These are phyloP conservation scores for Proisotoma minuta DNA, from an alignment of 2,888 invertebrate species.

Conservation along the genomic window DNA sequence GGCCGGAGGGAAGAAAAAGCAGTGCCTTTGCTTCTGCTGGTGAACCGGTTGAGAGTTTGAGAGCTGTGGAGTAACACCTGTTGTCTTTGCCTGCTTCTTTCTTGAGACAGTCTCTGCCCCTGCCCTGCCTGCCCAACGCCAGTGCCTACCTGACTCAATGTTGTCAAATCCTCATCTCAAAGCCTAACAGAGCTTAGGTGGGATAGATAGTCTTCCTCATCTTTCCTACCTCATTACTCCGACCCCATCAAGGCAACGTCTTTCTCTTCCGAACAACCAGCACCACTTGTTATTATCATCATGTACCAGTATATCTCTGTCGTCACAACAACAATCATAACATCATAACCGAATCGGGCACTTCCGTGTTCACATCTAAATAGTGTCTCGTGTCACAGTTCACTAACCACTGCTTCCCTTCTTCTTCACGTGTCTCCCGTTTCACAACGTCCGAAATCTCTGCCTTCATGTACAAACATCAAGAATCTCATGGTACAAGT, in stretches of 20 bases:
- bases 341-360: too few relatives aligned
- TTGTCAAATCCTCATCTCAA: conserved; percentile 33
- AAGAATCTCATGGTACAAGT: too few relatives aligned
- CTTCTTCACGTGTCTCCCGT: too few relatives aligned
- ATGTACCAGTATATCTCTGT: too few relatives aligned
- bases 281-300: too few relatives aligned
- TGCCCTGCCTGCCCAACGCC: background rate
- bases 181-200: too few relatives aligned
- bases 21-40: conserved; percentile 11
- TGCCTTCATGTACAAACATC: too few relatives aligned
- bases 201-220: conserved; percentile 10
- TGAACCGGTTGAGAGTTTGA: conserved; percentile 47
- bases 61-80: conserved; percentile 46
- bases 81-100: conserved; percentile 43
- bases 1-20: conserved; percentile 39
- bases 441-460: too few relatives aligned
- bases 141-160: conserved; percentile 30
- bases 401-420: too few relatives aligned
- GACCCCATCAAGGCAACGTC: background rate
- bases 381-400: too few relatives aligned
- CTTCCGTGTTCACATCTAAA: too few relatives aligned
- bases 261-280: background rate
- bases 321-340: too few relatives aligned
- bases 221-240: background rate
- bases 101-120: conserved; percentile 22